Base-by-base conservation (phyloP, 2,888 invertebrate species). In the Orthosia gothica region DNA sequence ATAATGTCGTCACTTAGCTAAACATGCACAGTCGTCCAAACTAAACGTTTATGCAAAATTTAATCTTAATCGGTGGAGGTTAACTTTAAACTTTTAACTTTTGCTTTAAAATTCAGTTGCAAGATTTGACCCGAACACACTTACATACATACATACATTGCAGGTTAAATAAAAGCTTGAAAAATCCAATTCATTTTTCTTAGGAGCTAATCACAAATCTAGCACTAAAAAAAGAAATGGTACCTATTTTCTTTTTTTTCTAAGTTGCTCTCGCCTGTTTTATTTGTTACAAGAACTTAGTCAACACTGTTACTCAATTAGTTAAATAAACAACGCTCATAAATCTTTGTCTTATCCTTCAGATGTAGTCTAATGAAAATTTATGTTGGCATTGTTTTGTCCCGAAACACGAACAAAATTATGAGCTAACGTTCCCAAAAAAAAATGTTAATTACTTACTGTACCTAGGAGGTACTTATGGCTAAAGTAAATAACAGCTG, bases 321-420 rank as follows among this genome's bases (percentile, higher is more conserved):
- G 67, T 85, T 76, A 80, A 76, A 54, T 70, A 76, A 87, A 79
- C 74, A 87, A 78, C 59, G 72, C 50, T 81, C 81, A 79, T 88
- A 88, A 88, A 88, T 87, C 86, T 75, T 85, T 78, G 82, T 82
- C 78, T 79, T 76, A 82, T 74, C 74, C 87, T 82, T 83, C 82
- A 82, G 81, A 74, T 80, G 77, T 62, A 81, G 79, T 71, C 74
- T 87, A 87, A 88, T 86, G 86, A 88, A 86, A 87, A 88, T 87
- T 88, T 83, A 88, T 81, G 83, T 76, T 57, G 76, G 74, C 76
- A 71, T 82, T 77, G 76, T 84, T 82, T 74, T 73, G 67, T 76
- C 63, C 74, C 74, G 26, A 78, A 84, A 82, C 74, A 76, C 71
- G 26, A 74, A 63, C 64, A 76, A 84, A 84, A 84, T 81, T 74